phyloP scores from a whole-genome alignment of 1,140 invertebrate species.

The Rhizoglyphus robini region DNA sequence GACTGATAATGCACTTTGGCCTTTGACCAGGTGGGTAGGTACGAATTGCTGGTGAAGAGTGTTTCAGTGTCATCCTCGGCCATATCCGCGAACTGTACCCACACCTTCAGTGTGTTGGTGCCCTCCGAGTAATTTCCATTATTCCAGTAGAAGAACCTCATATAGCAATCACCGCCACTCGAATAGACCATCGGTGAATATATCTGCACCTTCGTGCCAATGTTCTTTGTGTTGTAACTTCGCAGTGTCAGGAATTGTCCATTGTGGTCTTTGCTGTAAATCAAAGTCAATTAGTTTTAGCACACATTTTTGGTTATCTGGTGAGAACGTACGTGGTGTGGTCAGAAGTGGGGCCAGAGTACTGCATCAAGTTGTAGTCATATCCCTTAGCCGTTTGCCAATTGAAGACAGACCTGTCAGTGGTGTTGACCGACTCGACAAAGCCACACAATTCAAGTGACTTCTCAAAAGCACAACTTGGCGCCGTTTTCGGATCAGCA shows the following conservation, averaged over 20 bases:
- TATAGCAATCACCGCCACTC: neutral
- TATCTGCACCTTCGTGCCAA: neutral
- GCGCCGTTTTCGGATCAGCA: neutral
- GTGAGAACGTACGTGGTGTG: neutral
- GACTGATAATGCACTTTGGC: neutral
- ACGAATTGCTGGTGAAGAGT: neutral
- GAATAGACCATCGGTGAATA: neutral
- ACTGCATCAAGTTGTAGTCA: neutral
- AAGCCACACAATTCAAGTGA: neutral
- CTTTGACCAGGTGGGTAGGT: neutral
- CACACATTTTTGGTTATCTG: too few relatives aligned
- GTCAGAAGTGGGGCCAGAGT: neutral
- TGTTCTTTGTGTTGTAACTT: neutral
- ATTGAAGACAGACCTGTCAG: neutral
- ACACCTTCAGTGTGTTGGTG: neutral
- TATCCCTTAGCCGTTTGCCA: neutral
- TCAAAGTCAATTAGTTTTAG: too few relatives aligned
- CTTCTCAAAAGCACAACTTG: neutral
- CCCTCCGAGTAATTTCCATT: neutral
- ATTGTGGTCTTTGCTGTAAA: neutral
- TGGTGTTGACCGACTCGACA: neutral
- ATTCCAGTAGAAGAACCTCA: conserved; percentile 4
- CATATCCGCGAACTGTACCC: neutral
- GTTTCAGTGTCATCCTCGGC: neutral
- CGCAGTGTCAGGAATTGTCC: neutral